Conservation (phyloP, 1,140 invertebrate genomes). For the Monomorium pharaonis region DNA sequence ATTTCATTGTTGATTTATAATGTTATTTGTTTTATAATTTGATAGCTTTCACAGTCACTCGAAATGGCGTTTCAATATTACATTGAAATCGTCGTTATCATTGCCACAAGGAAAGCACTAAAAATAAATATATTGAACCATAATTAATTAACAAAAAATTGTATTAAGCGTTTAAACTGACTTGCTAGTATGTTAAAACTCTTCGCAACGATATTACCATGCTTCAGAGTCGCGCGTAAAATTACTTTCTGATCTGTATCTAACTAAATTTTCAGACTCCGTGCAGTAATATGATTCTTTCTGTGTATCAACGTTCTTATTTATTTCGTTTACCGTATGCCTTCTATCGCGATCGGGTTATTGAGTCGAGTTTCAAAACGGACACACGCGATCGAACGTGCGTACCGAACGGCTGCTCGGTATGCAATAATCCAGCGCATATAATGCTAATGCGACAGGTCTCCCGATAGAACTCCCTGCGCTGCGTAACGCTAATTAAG, state of each 20-base stretch:
- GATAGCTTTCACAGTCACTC: not conserved
- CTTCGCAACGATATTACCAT: too few relatives aligned
- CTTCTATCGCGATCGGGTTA: not conserved
- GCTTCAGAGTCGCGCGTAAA: too few relatives aligned
- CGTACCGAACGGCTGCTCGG: not conserved
- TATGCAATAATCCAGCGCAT: conserved; percentile 25
- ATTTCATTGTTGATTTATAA: not conserved
- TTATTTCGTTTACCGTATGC: not conserved
- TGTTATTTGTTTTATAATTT: not conserved
- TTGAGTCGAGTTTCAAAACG: not conserved
- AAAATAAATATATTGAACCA: too few relatives aligned
- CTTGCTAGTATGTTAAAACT: too few relatives aligned
- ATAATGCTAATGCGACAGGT: conserved; percentile 44
- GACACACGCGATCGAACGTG: not conserved
- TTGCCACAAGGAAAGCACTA: not conserved
- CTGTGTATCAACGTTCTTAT: not conserved
- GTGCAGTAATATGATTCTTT: too few relatives aligned
- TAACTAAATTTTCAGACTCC: too few relatives aligned
- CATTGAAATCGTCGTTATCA: not conserved
- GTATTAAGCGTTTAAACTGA: too few relatives aligned
- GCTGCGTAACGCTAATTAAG: conserved; percentile 27
- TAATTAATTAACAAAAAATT: too few relatives aligned
- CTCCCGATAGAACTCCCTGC: conserved; percentile 3
- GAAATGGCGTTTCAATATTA: not conserved
- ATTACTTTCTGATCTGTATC: too few relatives aligned